Conservation (phyloP, 2,113 vertebrate species). For the Poicephalus gulielmi region DNA sequence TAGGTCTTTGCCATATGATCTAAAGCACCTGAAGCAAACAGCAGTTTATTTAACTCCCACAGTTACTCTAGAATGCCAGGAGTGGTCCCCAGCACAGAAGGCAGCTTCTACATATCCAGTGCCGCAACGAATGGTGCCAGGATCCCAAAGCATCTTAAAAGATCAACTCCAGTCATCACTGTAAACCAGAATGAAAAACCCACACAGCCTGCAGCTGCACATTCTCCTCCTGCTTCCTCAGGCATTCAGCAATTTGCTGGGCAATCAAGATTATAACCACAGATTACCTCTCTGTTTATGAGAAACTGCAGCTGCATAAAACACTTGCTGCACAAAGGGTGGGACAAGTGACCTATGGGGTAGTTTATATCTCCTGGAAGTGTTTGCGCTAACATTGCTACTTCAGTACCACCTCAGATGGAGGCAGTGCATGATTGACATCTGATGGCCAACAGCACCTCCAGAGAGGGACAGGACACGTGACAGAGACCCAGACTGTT, state of each 20-base stretch:
- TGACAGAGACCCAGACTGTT: background rate
- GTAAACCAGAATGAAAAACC: background rate
- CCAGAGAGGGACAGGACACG: background rate
- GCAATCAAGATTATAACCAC: conserved; percentile 7
- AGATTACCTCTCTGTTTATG: background rate
- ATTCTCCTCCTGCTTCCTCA: conserved; percentile 24
- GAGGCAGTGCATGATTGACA: background rate
- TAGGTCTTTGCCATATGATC: background rate
- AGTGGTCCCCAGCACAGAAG: background rate
- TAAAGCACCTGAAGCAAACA: background rate
- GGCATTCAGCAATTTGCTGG: conserved; percentile 25
- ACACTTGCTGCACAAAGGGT: background rate
- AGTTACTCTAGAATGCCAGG: background rate
- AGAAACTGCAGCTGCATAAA: background rate
- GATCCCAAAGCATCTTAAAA: background rate
- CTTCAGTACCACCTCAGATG: background rate
- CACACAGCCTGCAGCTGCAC: conserved; percentile 7
- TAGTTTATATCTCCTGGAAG: background rate
- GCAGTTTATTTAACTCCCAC: background rate
- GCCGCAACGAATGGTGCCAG: background rate
- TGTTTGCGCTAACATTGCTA: background rate
- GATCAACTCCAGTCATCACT: background rate
- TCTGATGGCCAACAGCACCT: background rate
- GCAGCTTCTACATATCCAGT: background rate
- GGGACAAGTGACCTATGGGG: background rate